phyloP scores from a whole-genome alignment of 2,888 invertebrate species.

The Patella ulyssiponensis region DNA sequence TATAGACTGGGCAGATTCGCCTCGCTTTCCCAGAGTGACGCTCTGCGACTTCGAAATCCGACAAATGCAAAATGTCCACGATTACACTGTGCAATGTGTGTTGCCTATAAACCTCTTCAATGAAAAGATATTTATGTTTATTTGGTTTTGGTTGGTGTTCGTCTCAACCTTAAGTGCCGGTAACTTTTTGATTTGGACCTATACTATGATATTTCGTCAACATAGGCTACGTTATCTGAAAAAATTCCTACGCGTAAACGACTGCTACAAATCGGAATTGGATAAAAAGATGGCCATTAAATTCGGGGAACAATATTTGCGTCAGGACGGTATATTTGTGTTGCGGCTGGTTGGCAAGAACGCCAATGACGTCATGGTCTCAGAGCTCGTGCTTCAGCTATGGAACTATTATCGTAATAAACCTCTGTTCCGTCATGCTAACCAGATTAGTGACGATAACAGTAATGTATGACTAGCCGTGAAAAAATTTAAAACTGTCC shows the following conservation, averaged over 20 bases:
- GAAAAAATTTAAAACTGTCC: constrained; percentile 48
- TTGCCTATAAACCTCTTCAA: constrained; percentile 69
- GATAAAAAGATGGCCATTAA: constrained; percentile 67
- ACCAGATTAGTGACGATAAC: constrained; percentile 66
- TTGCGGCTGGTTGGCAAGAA: constrained; percentile 71
- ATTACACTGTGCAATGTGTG: constrained; percentile 72
- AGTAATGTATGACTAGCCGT: constrained; percentile 68
- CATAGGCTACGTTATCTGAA: constrained; percentile 66
- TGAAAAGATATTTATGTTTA: constrained; percentile 73
- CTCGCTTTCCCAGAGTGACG: constrained; percentile 70
- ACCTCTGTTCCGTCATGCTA: constrained; percentile 64
- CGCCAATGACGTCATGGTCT: constrained; percentile 72
- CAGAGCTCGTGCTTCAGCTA: constrained; percentile 69
- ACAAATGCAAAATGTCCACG: constrained; percentile 73
- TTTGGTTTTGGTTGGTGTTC: constrained; percentile 75
- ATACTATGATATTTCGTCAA: constrained; percentile 65
- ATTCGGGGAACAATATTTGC: constrained; percentile 70
- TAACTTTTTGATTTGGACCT: constrained; percentile 73
- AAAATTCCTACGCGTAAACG: constrained; percentile 66
- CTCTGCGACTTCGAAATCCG: constrained; percentile 72
- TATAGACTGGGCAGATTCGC: constrained; percentile 68
- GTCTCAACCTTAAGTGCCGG: constrained; percentile 72
- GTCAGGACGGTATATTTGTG: constrained; percentile 71
- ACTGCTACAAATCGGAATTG: constrained; percentile 65
- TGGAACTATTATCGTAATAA: constrained; percentile 70